Base-by-base conservation (phyloP, 2,113 vertebrate genomes). In the Pseudopodoces humilis region DNA sequence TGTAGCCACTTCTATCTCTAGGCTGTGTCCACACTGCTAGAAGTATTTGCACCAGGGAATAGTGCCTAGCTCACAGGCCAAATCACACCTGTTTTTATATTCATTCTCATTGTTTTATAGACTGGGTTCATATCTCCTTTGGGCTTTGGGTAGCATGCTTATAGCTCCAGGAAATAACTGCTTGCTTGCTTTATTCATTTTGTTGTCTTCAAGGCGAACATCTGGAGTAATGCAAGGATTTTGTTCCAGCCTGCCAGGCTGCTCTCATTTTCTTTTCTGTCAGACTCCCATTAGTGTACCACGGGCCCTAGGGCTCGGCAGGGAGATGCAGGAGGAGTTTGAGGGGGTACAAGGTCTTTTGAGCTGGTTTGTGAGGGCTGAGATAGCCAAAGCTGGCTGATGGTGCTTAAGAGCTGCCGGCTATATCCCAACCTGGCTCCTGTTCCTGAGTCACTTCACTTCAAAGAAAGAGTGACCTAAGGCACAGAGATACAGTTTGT, bases 401-500 rank as follows among this genome's bases (percentile, higher is more conserved):
- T 49, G 0, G 0, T 52, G 22, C 21, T 68, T 59, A 5, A 12
- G 31, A 43, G 69, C 12, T 28, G 20, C 1, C 2, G 24, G 20
- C 13, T 62, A 3, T 50, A 37, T 59, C 46, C 49, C 41, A 85
- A 18, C 16, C 19, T 75, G 50, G 4, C 30, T 85, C 22, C 9
- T 5, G 1, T 64, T 79, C 49, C 37, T 0, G 0, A 33, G 18
- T 8, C 0, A 2, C 23, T 63, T 86, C 31, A 41, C 23, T 92
- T 79, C 14, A 44, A 81, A 70, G 68, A 39, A 41, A 56, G 27
- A 78, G 6, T 49, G 49, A 86, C 67, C 63, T 52, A 4, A 52
- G 49, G 58, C 62, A 43, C 5, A 23, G 6, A 56, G 31, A 37
- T 28, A 17, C 5, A 44, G 11, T 39, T 52, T 41, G 23, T 47